Conservation (phyloP, 1,140 invertebrate species). For the Eufriesea mexicana region DNA sequence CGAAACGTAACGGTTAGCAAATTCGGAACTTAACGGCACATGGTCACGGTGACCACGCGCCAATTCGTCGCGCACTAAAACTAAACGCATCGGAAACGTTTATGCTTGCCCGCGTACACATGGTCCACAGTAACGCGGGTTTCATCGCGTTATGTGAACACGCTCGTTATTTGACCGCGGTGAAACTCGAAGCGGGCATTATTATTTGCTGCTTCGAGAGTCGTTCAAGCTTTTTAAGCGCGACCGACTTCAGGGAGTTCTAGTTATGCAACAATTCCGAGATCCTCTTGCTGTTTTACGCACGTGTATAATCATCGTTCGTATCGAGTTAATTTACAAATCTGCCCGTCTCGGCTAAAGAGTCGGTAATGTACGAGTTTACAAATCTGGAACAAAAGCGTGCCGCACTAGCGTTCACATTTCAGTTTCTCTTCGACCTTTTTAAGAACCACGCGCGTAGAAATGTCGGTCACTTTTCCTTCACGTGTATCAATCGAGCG, state of each 20-base stretch:
- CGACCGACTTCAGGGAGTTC: constrained; percentile 21
- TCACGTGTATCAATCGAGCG: not conserved
- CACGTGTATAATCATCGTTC: constrained; percentile 53
- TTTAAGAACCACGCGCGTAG: not conserved
- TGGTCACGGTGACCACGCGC: constrained; percentile 1
- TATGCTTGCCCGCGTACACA: too few species aligned
- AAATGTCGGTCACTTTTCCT: not conserved
- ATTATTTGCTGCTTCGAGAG: constrained; percentile 56
- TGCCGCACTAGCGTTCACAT: not conserved
- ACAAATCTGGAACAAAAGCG: constrained; percentile 62
- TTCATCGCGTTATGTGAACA: constrained; percentile 13
- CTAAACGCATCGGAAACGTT: constrained; percentile 18
- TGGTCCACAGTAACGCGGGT: not conserved
- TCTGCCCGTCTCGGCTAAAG: constrained; percentile 65
- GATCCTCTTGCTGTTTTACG: constrained; percentile 31
- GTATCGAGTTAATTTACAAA: constrained; percentile 68
- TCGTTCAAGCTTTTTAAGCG: constrained; percentile 50
- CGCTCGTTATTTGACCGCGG: constrained; percentile 26
- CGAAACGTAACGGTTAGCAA: constrained; percentile 9
- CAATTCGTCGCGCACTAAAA: constrained; percentile 35
- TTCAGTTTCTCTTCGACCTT: not conserved
- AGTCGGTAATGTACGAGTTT: constrained; percentile 48
- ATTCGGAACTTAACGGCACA: constrained; percentile 18
- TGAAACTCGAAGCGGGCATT: constrained; percentile 52
- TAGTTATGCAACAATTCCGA: constrained; percentile 34